Base-by-base conservation (phyloP, 2,888 invertebrate species). In the Heliconius sara region DNA sequence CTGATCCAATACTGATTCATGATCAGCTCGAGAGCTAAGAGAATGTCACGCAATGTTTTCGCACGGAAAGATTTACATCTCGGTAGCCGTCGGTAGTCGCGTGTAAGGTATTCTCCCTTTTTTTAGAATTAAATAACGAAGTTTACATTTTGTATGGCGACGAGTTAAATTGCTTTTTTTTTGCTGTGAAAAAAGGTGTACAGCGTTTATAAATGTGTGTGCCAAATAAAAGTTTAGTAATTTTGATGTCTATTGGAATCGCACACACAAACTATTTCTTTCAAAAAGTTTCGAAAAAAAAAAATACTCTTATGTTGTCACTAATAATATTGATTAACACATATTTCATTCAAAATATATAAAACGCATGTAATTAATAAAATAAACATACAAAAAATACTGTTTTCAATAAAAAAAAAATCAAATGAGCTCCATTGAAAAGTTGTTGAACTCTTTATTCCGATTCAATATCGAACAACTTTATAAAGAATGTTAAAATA, bases 41-140 rank as follows among this genome's bases (percentile, higher is more conserved):
- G 83, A 73, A 83, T 84, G 84, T 86, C 86, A 85, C 84, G 83
- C 86, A 86, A 86, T 90, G 92, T 93, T 93, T 92, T 93, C 90
- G 90, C 88, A 86, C 87, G 88, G 88, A 89, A 75, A 81, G 82
- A 94, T 95, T 94, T 94, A 94, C 93, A 79, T 79, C 78, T 74
- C 65, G 75, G 75, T 39, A 83, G 91, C 88, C 86, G 89, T 68
- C 65, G 75, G 75, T 60, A 83, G 91, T 88, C 85, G 89, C 93
- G 94, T 93, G 94, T 93, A 84, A 88, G 87, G 86, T 87, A 87
- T 88, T 68, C 19, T 79, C 60, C 3, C 25, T 34, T 73, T 73
- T 73, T 73, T 34, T 73, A 39, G 72, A 73, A 57, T 60, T 73
- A 57, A 72, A 57, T 72, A 73, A 73, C 60, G 34, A 73, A 60